Conservation (phyloP, 1,140 invertebrate species). For the Drosophila arizonae region DNA sequence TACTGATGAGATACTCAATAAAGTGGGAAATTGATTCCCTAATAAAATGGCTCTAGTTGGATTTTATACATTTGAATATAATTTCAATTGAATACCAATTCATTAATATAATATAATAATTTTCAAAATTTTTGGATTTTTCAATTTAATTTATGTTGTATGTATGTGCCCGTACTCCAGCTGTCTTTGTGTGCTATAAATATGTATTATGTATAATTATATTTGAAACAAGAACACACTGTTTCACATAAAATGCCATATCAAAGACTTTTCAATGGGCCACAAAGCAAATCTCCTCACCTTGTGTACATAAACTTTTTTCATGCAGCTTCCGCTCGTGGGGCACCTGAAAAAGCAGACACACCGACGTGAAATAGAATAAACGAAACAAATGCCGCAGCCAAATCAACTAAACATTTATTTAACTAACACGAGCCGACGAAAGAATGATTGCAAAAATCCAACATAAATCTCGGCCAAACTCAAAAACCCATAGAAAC, state of each 20-base stretch:
- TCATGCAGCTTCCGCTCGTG: conserved; percentile 49
- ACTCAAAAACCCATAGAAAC: conserved; percentile 46
- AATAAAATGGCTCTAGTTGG: too few species aligned
- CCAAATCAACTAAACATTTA: conserved; percentile 70
- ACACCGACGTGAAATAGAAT: background rate
- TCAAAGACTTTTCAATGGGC: conserved; percentile 19
- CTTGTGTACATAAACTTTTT: conserved; percentile 9
- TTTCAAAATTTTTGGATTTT: too few species aligned
- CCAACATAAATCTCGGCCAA: conserved; percentile 65
- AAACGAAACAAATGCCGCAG: conserved; percentile 28
- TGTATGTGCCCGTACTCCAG: background rate
- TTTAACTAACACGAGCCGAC: conserved; percentile 54
- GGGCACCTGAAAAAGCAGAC: conserved; percentile 60
- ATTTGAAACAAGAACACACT: too few species aligned
- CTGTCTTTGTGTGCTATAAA: background rate
- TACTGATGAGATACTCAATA: background rate
- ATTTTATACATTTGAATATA: too few species aligned
- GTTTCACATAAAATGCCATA: conserved; percentile 8
- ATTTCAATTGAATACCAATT: too few species aligned
- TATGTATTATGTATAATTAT: too few species aligned
- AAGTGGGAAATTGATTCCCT: background rate
- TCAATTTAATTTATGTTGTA: too few species aligned
- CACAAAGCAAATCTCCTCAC: conserved; percentile 25
- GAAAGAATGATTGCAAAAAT: conserved; percentile 79
- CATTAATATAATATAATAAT: too few species aligned